Evolutionary conservation across 2,888 invertebrate species (phyloP), one percentile per base, ranked within the genome.

Genomic region (Brenthis daphne): DNA sequence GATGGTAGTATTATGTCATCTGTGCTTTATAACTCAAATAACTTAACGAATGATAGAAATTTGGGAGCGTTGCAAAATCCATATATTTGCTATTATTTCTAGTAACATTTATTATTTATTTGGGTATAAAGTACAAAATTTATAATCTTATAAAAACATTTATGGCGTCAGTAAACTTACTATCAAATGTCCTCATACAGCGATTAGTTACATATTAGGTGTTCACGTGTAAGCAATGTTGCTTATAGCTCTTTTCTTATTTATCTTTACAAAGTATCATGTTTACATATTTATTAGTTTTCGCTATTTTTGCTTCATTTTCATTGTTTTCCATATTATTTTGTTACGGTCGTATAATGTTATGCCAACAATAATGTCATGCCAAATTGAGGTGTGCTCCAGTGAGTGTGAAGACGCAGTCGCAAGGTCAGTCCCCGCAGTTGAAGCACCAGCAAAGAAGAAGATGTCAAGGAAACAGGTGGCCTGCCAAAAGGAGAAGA

Each of bases 401-500:
- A 97, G 98, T 63, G 99, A 99, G 92, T 97, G 98, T 82, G 99
- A 99, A 89, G 97, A 98, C 84, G 96, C 97, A 53, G 98, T 98
- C 24, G 91, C 93, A 0, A 95, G 98, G 67, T 97, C 97, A 83
- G 96, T 97, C 1, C 95, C 96, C 71, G 95, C 96, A 71, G 96
- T 96, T 77, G 96, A 97, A 74, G 98, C 98, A 82, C 96, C 97
- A 73, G 95, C 96, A 37, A 98, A 98, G 94, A 99, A 99, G 94
- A 99, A 99, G 90, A 95, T 97, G 67, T 98, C 98, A 76, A 99
- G 99, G 93, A 99, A 99, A 96, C 98, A 99, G 94, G 94, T 98
- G 80, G 98, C 98, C 77, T 95, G 97, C 83, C 98, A 98, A 91
- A 97, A 97, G 94, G 96, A 96, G 83, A 97, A 97, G 94, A 96